Base-by-base conservation (phyloP, 2,113 vertebrate genomes). In the Melanerpes formicivorus region DNA sequence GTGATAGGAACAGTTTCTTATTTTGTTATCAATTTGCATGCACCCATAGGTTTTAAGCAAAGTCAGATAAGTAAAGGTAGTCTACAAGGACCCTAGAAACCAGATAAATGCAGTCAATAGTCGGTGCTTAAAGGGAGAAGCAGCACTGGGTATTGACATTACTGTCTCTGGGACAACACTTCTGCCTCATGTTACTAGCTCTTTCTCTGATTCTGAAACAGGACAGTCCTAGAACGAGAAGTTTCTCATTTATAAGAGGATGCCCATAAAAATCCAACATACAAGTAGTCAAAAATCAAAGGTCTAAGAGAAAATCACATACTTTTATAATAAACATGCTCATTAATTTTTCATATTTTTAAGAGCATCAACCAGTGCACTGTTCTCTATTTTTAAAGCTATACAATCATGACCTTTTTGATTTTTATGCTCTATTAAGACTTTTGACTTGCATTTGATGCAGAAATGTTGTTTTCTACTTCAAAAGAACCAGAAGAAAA, bases 401-500 rank as follows among this genome's bases (percentile, higher is more conserved):
- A 65, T 67, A 84, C 77, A 87, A 82, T 81, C 73, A 78, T 48
- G 77, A 90, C 87, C 95, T 96, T 90, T 84, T 29, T 25, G 44
- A 81, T 84, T 84, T 88, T 91, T 92, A 90, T 74, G 85, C 58
- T 76, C 84, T 90, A 93, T 92, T 90, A 80, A 66, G 72, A 74
- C 48, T 94, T 93, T 40, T 13, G 6, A 90, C 40, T 77, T 64
- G 73, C 10, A 55, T 88, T 95, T 90, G 62, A 75, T 93, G 76
- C 59, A 93, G 75, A 88, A 93, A 94, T 85, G 3, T 76, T 64
- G 66, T 93, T 88, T 90, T 88, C 91, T 58, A 85, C 93, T 95
- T 93, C 94, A 90, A 92, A 97, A 96, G 93, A 90, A 84, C 55
- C 19, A 62, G 64, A 75, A 75, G 67, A 76, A 75, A 54, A 67